These are phyloP conservation scores for Argopecten irradians DNA, from an alignment of 1,140 invertebrate genomes.

Conservation along the genomic window DNA sequence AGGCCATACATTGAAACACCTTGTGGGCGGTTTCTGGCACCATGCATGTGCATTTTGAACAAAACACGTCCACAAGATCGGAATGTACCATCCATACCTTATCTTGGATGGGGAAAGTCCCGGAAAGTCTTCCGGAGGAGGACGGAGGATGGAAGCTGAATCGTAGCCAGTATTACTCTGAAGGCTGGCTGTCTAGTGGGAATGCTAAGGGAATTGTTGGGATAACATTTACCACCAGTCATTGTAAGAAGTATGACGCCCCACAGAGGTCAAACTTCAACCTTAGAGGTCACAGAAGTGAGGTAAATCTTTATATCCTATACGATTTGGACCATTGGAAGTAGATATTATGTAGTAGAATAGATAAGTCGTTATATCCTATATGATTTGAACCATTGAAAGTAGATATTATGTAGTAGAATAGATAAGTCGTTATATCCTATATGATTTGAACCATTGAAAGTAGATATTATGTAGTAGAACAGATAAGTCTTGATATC, in stretches of 20 bases:
- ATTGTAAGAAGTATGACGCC: constrained; percentile 79
- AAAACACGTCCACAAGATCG: constrained; percentile 92
- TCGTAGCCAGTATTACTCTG: constrained; percentile 96
- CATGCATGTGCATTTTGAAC: constrained; percentile 87
- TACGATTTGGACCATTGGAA: no score
- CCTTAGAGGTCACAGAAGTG: constrained; percentile 95
- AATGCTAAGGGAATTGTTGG: constrained; percentile 96
- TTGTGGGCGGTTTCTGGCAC: constrained; percentile 19
- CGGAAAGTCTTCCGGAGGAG: constrained; percentile 90
- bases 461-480: no score
- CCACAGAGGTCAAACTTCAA: constrained; percentile 95
- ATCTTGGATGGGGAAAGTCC: constrained; percentile 99
- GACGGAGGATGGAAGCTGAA: constrained; percentile 87
- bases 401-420: no score
- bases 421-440: no score
- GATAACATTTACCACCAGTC: constrained; percentile 96
- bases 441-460: background rate
- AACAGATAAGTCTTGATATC: no score
- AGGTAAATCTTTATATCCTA: no score
- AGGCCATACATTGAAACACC: background rate
- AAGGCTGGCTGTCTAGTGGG: constrained; percentile 98
- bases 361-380: no score
- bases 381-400: no score
- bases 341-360: no score
- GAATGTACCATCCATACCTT: constrained; percentile 96